Base-by-base conservation (phyloP, 1,140 invertebrate genomes). In the Chlorops oryzae region DNA sequence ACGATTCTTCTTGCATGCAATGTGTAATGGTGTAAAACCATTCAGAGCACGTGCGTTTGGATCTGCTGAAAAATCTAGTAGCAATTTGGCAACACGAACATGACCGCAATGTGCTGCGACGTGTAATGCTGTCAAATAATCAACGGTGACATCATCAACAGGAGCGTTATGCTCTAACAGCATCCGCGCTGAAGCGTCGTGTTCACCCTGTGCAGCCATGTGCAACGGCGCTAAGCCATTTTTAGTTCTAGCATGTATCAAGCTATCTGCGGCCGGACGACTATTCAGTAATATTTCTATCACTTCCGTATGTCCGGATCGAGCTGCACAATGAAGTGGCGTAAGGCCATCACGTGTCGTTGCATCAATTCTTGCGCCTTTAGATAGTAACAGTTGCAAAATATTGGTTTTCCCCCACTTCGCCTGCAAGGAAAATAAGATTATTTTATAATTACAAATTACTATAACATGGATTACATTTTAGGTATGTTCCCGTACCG, bases 1-100 rank as follows among this genome's bases (percentile, higher is more conserved):
- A 25, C 96, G 77, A 76, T 98, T 98, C 76, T 99, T 99, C 75
- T 99, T 99, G 74, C 96, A 99, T 27, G 96, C 96, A 70, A 99
- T 98, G 66, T 98, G 95, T 39, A 99, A 79, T 0, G 96, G 96
- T 1, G 95, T 99, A 68, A 99, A 99, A 12, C 96, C 96, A 73
- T 99, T 99, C 20, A 99, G 78, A 39, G 96, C 96, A 40, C 96
- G 78, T 0, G 96, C 87, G 74, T 99, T 98, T 0, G 94, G 87
- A 75, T 99, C 94, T n/a, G 95, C 96, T 58, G 95, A 92, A 64
- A 91, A 81, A 54, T 87, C 93, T 41, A 98, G 77, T 13, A 99
- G 77, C 20, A 98, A 75, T 74, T 97, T 98, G 2, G 96, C 95
- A 7, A 98, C 95, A 54, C 75, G 74, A 17, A 94, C 92, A 74